Base-by-base conservation (phyloP, 1,140 invertebrate species). In the Lithobius niger region DNA sequence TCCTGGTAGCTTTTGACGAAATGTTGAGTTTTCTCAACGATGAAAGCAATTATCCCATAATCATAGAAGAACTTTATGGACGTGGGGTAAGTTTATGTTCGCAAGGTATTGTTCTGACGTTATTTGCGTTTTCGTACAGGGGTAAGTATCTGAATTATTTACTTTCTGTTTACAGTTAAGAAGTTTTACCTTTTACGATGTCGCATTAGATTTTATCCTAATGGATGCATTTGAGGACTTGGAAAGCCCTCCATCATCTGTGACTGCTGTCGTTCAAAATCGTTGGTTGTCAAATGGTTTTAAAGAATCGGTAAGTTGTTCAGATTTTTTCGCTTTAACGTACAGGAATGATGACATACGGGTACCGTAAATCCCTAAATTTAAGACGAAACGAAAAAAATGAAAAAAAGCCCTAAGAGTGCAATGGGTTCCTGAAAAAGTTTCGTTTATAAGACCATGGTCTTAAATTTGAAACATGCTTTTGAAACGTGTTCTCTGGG, bases 211-310 rank as follows among this genome's bases (percentile, higher is more conserved):
- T 74, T 98, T 94, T 69, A 93, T 98, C 60, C 76, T 99, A 42
- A 80, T 98, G 69, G 95, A 99, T 74, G 90, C 93, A 16, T 97
- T 99, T 73, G 92, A 97, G 71, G 93, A 97, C 71, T 73, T 97
- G 6, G 76, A 77, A 53, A 72, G 69, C 59, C 79, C 79, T 2
- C 78, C 79, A 4, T 73, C 88, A 6, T 91, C 93, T 24, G 89
- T 98, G 10, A 83, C 84, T 43, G 87, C 91, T 22, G 92, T 98
- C 21, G 82, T 95, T 3, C 84, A 96, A 62, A 98, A 98, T 73
- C 77, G 92, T 59, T 99, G 94, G 91, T 79, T 98, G 18, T 95
- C 92, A 1, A 89, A 90, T 69, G 86, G 91, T 48, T 97, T 98
- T 65, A 91, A 95, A 69, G 90, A 96, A 79, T 91, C 87, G 54